Conservation (phyloP, 2,888 invertebrate genomes). For the Anthrax anthrax region DNA sequence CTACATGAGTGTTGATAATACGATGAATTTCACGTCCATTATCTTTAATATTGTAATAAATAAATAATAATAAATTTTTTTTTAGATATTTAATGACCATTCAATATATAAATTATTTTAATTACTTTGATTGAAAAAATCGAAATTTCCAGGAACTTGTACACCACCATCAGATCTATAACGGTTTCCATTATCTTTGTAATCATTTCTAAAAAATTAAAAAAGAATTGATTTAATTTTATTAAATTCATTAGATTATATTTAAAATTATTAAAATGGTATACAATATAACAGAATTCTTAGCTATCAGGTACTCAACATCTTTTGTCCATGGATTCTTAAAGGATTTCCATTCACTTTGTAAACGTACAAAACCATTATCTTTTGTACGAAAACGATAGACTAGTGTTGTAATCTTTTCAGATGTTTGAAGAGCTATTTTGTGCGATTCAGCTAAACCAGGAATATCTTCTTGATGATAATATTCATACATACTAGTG, state of each 20-base stretch:
- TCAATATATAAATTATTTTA: neutral
- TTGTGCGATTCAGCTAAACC: constrained; percentile 73
- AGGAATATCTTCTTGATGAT: constrained; percentile 65
- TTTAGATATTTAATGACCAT: neutral
- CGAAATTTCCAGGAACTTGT: constrained; percentile 33
- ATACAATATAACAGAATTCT: constrained; percentile 62
- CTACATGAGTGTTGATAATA: constrained; percentile 59
- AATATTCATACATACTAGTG: constrained; percentile 87
- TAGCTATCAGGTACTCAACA: constrained; percentile 77
- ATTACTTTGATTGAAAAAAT: constrained; percentile 42
- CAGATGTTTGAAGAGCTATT: constrained; percentile 50
- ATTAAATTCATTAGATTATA: neutral
- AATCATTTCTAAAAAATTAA: constrained; percentile 39
- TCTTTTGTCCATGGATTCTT: constrained; percentile 94
- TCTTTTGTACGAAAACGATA: constrained; percentile 72
- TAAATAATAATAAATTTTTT: no score
- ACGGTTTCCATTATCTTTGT: constrained; percentile 37
- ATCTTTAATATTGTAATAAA: constrained; percentile 26
- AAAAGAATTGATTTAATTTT: constrained; percentile 22
- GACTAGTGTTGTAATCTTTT: constrained; percentile 49
- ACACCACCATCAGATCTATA: constrained; percentile 29
- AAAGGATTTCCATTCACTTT: constrained; percentile 79
- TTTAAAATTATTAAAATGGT: neutral
- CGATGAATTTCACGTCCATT: constrained; percentile 51
- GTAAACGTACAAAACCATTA: constrained; percentile 51